These are phyloP conservation scores for Arctia plantaginis DNA, from an alignment of 2,888 invertebrate genomes.

Conservation along the genomic window DNA sequence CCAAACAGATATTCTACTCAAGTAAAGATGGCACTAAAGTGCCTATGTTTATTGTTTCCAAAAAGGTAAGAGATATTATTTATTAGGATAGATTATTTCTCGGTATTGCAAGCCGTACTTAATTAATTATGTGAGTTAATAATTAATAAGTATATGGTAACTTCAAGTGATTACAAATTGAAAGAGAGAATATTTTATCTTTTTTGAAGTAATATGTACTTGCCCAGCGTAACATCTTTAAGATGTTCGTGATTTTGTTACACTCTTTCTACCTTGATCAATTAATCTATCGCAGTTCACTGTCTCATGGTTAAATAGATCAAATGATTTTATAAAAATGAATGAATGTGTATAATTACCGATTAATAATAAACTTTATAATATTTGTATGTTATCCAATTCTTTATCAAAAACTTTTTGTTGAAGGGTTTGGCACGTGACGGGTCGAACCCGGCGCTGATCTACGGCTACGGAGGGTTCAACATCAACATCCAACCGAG, in stretches of 20 bases:
- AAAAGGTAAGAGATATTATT: slow-evolving; percentile 85
- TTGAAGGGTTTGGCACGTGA: slow-evolving; percentile 88
- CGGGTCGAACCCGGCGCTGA: slow-evolving; percentile 92
- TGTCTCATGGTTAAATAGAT: not conserved
- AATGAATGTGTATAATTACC: not conserved
- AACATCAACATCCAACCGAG: slow-evolving; percentile 96
- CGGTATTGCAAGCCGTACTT: no score
- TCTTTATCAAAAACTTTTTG: not conserved
- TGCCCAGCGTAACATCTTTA: no score
- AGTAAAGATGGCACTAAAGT: slow-evolving; percentile 97
- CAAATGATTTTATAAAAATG: no score
- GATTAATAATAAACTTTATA: not conserved
- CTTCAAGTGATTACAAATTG: no score
- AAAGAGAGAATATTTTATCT: no score
- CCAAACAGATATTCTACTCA: slow-evolving; percentile 95
- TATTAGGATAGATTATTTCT: not conserved
- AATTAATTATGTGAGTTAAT: no score
- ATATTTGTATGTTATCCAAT: not conserved
- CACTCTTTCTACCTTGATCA: no score
- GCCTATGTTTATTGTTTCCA: slow-evolving; percentile 97
- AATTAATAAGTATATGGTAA: no score
- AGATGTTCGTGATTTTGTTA: no score
- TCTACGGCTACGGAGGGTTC: slow-evolving; percentile 99
- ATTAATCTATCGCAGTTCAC: not conserved
- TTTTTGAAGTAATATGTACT: no score